Percentiles rank a stretch among this genome's conserved stretches.
Evolutionary conservation across 2,888 invertebrate species (phyloP).

Genomic region (Octonoba sinensis): DNA sequence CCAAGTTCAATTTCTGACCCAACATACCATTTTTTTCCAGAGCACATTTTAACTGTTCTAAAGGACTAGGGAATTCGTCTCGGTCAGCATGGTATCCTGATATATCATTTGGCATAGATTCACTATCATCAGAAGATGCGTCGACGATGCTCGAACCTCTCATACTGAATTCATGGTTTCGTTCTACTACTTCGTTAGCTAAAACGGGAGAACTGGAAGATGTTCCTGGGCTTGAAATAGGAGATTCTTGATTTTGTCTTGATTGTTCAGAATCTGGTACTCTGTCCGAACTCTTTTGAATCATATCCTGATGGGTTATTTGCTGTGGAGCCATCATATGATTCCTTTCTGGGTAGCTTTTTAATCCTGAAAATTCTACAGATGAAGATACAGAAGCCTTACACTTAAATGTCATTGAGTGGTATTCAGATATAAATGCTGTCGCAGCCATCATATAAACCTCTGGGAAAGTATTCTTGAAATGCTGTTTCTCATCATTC

Average conservation of each 20-base stretch:
- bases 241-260: neutral
- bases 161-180: neutral
- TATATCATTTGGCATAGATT: conserved; percentile 18
- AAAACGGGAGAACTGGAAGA: conserved; percentile 37
- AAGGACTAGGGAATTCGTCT: conserved; percentile 10
- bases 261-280: neutral
- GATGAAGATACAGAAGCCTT: conserved; percentile 13
- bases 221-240: conserved; percentile 23
- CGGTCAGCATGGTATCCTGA: neutral
- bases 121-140: conserved; percentile 33
- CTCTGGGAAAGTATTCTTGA: too few species aligned
- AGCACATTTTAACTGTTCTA: conserved; percentile 37
- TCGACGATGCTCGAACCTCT: neutral
- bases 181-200: neutral
- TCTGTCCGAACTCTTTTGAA: neutral
- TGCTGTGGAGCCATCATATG: conserved; percentile 11
- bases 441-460: conserved; percentile 18
- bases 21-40: conserved; percentile 37
- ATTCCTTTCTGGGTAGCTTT: neutral
- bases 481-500: too few species aligned
- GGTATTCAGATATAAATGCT: conserved; percentile 38
- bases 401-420: conserved; percentile 36
- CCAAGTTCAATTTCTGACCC: conserved; percentile 20
- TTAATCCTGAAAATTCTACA: neutral
- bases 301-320: conserved; percentile 5